A percentile compares a stretch with the other conserved stretches of the same genome.
Evolutionary conservation across 2,113 vertebrate genomes (phyloP).

Genomic region (Hemicordylus capensis): DNA sequence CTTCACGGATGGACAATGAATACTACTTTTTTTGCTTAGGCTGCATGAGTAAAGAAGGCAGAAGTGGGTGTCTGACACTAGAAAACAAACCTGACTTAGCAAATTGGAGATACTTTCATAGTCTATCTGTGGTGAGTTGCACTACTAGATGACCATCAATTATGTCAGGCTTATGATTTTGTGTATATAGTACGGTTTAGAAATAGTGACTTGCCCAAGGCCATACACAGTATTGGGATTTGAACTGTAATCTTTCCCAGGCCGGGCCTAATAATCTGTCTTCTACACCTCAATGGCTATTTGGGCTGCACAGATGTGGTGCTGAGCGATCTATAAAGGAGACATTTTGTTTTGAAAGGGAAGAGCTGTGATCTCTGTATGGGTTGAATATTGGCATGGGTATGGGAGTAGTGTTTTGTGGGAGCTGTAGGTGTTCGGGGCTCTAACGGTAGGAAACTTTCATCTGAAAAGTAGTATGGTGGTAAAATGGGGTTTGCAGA

Average conservation of each 20-base stretch:
- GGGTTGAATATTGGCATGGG: too few relatives aligned
- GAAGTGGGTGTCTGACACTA: neutral
- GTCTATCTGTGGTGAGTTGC: too few relatives aligned
- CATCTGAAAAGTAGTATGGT: neutral
- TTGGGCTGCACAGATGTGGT: neutral
- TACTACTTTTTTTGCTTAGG: neutral
- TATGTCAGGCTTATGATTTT: too few relatives aligned
- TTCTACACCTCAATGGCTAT: neutral
- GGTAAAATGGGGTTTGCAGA: too few relatives aligned
- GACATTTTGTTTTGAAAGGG: neutral
- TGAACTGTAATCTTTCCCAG: neutral
- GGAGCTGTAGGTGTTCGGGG: too few relatives aligned
- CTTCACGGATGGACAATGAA: neutral
- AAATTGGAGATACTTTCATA: too few relatives aligned
- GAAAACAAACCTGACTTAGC: too few relatives aligned
- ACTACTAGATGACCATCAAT: too few relatives aligned
- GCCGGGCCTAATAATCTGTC: too few relatives aligned
- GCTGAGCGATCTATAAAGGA: neutral
- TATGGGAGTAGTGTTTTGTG: too few relatives aligned
- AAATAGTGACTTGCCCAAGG: neutral
- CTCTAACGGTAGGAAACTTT: neutral
- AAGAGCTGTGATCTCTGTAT: too few relatives aligned
- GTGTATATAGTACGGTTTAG: neutral
- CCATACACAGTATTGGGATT: neutral
- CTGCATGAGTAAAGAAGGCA: too few relatives aligned